A percentile compares a stretch with the other conserved stretches of the same genome.
Conservation (phyloP, 2,113 vertebrate genomes). For the Urocitellus parryii region DNA sequence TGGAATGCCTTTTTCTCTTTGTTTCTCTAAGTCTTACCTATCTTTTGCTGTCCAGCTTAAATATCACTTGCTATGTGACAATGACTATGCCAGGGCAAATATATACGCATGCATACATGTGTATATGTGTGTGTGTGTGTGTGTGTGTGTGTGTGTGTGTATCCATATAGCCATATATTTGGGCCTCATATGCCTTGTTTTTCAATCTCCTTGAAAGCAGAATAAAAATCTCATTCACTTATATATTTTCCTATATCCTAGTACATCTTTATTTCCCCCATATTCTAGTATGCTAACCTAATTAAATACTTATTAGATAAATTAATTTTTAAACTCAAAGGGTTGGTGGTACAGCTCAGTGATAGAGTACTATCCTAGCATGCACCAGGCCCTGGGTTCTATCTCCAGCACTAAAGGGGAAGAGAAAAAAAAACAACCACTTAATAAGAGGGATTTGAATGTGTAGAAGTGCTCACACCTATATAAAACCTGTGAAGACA, state of each 20-base stretch:
- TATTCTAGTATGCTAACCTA: neutral
- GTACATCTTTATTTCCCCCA: neutral
- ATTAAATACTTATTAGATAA: conserved; percentile 35
- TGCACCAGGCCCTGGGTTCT: neutral
- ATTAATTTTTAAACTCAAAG: conserved; percentile 31
- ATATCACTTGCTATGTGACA: neutral
- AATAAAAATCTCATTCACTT: neutral
- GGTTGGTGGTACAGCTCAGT: neutral
- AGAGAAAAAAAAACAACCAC: neutral
- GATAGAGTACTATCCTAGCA: neutral
- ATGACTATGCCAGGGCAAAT: neutral
- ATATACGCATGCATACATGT: neutral
- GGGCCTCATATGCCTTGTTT: neutral
- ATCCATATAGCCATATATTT: neutral
- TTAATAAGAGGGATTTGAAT: neutral
- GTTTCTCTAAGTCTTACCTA: neutral
- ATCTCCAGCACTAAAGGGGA: neutral
- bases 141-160: no score
- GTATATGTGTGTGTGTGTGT: neutral
- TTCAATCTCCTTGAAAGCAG: conserved; percentile 44
- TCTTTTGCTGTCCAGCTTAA: neutral
- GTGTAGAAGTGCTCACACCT: neutral
- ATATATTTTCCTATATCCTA: neutral
- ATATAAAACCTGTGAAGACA: neutral
- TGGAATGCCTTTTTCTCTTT: neutral